Base-by-base conservation (phyloP, 1,140 invertebrate species). In the Drosophila nikananu region DNA sequence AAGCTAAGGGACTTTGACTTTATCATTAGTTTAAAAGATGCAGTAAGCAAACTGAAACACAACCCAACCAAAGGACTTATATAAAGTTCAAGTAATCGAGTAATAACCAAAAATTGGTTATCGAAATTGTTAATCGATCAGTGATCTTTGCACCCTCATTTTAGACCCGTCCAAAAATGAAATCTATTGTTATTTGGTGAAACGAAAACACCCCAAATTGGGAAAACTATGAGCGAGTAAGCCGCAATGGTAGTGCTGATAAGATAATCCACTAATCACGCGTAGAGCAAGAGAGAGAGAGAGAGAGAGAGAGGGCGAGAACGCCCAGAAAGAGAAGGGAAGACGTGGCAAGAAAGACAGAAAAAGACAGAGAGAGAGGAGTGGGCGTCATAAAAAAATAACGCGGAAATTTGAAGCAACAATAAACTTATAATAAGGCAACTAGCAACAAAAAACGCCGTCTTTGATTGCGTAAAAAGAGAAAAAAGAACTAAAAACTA, bases 241-340 rank as follows among this genome's bases (percentile, higher is more conserved):
- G 32, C 37, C 13, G 23, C 62, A 68, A 49, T 57, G 59, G 21
- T 37, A 62, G 32, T 23, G 54, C 80, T 80, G 83, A 87, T 87
- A 87, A 87, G 83, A 87, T 87, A 87, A 87, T 87, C 65, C 62
- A 60, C 44, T 64, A 67, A 72, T 63, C 63, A 48, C 57, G 21
- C 19, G 12, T 44, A 39, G 48, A 41, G 54, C 35, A 23, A 58
- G 23, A 21, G n/a, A 55, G 37, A 32, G 32, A 39, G 37, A 32
- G 32, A 39, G 37, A 13, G 30, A 55, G 37, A 25, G 32, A 41
- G 37, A 13, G 23, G 25, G 58, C 25, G 30, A 58, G 19, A 57
- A 21, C 19, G 10, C 17, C 19, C 6, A 49, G n/a, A 17, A 39
- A 48, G 12, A 15, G 35, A 44, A 21, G 44, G 49, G 10, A 9